Percentiles rank a stretch among this genome's conserved stretches.
These are phyloP conservation scores for Aplodontia rufa DNA, from an alignment of 2,113 vertebrate species.

Conservation along the genomic window DNA sequence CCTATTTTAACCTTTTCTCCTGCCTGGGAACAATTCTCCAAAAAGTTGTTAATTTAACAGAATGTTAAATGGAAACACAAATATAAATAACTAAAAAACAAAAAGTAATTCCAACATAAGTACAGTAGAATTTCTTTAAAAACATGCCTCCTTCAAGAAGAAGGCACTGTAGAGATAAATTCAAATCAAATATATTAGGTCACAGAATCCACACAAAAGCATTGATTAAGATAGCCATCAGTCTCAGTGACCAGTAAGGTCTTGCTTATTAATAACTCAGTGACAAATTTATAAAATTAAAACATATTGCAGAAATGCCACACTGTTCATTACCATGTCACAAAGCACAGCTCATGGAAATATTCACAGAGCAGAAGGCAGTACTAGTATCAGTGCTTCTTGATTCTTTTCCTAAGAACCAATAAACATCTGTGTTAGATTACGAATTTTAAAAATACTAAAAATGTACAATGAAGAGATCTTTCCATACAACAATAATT, in stretches of 20 bases:
- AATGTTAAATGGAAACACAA: not conserved
- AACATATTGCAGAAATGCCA: not conserved
- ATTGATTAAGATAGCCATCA: not conserved
- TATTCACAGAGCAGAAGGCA: not conserved
- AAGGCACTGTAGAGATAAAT: not conserved
- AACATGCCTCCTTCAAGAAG: not conserved
- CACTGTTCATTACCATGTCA: not conserved
- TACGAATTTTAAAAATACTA: not conserved
- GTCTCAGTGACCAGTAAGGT: not conserved
- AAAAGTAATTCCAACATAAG: not conserved
- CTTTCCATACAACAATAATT: not conserved
- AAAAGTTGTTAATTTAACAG: not conserved
- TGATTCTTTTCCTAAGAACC: not conserved
- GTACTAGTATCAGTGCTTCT: not conserved
- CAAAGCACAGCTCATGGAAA: not conserved
- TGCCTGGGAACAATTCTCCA: not conserved
- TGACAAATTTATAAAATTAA: slow-evolving; percentile 7
- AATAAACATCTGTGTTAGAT: not conserved
- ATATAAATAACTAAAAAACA: not conserved
- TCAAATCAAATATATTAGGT: not conserved
- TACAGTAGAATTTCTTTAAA: not conserved
- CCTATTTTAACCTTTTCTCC: no score
- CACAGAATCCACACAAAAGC: not conserved
- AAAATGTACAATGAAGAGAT: not conserved
- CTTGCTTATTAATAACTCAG: not conserved